Base-by-base conservation (phyloP, 2,797 vertebrate genomes). In the Dendrocincla tyrannina region DNA sequence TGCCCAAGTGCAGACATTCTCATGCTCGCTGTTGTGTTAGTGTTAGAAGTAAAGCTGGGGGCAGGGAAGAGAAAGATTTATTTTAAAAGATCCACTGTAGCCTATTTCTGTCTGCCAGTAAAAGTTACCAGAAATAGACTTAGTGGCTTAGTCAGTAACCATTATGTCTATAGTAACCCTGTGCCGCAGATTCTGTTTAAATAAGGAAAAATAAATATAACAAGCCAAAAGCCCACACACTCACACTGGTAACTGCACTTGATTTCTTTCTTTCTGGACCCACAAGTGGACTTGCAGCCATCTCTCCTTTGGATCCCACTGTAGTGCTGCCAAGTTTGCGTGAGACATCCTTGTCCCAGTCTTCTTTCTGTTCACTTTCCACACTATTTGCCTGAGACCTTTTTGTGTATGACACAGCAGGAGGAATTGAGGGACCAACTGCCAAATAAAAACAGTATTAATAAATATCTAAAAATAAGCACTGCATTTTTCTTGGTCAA, bases 241-340 rank as follows among this genome's bases (percentile, higher is more conserved):
- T 99, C 97, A 99, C 99, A 97, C 98, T 99, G 9, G 99, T 98
- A 94, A 98, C 97, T 52, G 98, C 97, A 37, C 98, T 97, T 27
- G 98, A 97, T 85, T 99, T 99, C 96, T 99, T 99, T 92, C 99
- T 99, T 93, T 99, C 99, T 18, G 99, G 98, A 55, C 98, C 98
- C 19, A 98, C 98, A 28, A 99, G 97, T 8, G 99, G 99, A 62
- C 99, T 99, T 42, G 99, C 98, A 3, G 99, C 98, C 97, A 99
- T 98, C 24, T 99, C 99, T 60, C 98, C 98, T 97, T 99, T 99
- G 5, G 99, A 99, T 41, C 98, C 98, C 64, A 98, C 98, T 9
- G 96, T 97, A 18, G 98, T 98, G 97, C 98, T 98, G 97, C 99
- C 98, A 13, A 98, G 98, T 90, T 99, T 98, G 58, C 98, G 98